Base-by-base conservation (phyloP, 2,888 invertebrate species). In the Hoplodrina blanda region DNA sequence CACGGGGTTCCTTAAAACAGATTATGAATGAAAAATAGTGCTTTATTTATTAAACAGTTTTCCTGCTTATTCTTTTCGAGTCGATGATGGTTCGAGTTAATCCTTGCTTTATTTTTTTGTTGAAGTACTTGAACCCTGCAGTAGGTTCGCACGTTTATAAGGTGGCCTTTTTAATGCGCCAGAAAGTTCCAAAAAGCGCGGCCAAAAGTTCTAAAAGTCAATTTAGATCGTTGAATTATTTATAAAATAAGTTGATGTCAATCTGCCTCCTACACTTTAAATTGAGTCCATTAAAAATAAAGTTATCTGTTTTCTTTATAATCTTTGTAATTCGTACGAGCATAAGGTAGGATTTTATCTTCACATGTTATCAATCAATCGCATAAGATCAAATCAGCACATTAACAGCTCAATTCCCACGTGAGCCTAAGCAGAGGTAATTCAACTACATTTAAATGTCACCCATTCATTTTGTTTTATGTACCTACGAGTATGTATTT, bases 391-490 rank as follows among this genome's bases (percentile, higher is more conserved):
- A 59, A 56, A 60, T 72, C 62, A 61, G 13, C n/a, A 56, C 61
- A 63, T 56, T 53, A 57, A 44, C 49, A 56, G 53, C 62, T 71
- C 60, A 54, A 54, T 62, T 54, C 65, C 30, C 55, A 62, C 52
- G 37, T 63, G 54, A 50, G 30, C 30, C 55, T 52, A 62, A 74
- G 41, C 52, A 61, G 25, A 5, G n/a, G 44, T 67, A 54, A 65
- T 54, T 62, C 41, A 59, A 67, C 46, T 64, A 81, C 56, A 74
- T 74, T 63, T 65, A 68, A 78, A 74, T 63, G 33, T 70, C 70
- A 53, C 15, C 78, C 70, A 78, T 82, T 71, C 67, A 78, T 79
- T 76, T 52, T 55, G 67, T 66, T 80, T 82, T 71, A 70, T 78
- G 66, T 72, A 25, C 25, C 25, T 25, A 25, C 25, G 25, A 25